These are phyloP conservation scores for Monodelphis domestica DNA, from an alignment of 2,797 vertebrate species.

Conservation along the genomic window DNA sequence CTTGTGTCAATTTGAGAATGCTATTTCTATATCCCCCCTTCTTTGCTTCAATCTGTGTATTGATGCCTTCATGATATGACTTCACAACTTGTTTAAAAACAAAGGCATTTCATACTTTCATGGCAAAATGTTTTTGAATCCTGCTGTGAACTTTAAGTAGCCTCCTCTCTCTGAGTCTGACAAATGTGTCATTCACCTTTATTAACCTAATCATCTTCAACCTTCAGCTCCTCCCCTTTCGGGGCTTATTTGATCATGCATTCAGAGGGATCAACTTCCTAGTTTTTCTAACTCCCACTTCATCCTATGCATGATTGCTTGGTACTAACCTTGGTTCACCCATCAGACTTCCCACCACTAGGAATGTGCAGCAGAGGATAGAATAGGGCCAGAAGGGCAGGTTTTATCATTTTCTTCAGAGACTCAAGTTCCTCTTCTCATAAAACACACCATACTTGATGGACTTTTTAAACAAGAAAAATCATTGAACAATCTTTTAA, in stretches of 20 bases:
- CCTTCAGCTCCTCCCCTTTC: neutral
- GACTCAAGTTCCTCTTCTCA: conserved; percentile 22
- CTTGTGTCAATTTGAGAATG: neutral
- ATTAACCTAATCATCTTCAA: neutral
- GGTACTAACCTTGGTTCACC: neutral
- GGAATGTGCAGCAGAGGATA: neutral
- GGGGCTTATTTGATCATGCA: neutral
- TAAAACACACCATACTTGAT: conserved; percentile 27
- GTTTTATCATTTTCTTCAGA: conserved; percentile 34
- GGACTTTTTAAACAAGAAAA: neutral
- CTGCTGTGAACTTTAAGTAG: neutral
- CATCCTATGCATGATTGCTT: conserved; percentile 3
- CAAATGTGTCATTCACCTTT: neutral
- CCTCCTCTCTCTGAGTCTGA: neutral
- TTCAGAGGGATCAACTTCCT: neutral
- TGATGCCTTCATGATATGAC: neutral
- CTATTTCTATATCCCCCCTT: neutral
- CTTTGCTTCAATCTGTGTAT: conserved; percentile 14
- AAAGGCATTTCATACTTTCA: neutral
- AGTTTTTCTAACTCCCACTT: neutral
- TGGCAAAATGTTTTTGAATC: neutral
- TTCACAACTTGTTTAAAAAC: neutral
- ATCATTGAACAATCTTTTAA: conserved; percentile 45
- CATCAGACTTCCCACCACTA: neutral
- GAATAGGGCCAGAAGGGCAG: neutral